Evolutionary conservation across 2,113 vertebrate genomes (phyloP), one percentile per base, ranked within the genome.

Genomic region (Pungitius pungitius): DNA sequence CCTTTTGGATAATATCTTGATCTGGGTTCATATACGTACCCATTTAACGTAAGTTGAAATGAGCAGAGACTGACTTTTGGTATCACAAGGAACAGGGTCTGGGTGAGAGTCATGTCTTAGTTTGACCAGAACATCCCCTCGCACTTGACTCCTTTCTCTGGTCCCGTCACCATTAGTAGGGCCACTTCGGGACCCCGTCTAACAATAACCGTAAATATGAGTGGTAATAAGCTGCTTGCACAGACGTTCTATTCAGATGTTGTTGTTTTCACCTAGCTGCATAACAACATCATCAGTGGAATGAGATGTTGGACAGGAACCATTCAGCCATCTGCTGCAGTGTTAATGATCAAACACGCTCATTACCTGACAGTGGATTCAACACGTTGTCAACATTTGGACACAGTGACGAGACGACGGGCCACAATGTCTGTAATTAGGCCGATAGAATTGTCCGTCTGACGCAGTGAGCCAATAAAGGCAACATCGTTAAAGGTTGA

Each of bases 401-500:
- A 73, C 52, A 43, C 73, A 37, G 57, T 55, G 59, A 22, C 70
- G 33, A 57, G 58, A 75, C 42, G 47, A 71, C 49, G 59, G 56
- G 8, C 15, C 79, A 49, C 39, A 65, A 56, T 60, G 70, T 78
- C 64, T 73, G 12, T 78, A 83, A 78, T 83, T 77, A 83, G 60
- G 56, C 51, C 37, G 37, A 78, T 45, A 66, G 40, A 77, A 71
- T 27, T 61, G 65, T 64, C 73, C 77, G 59, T 69, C 30, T 10
- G 64, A 69, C 56, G 73, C 35, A 84, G 76, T 66, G 61, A 62
- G 66, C 55, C 71, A 74, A 76, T 78, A 72, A 80, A 77, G 39
- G 54, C 27, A 54, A 67, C 73, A 37, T n/a, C 43, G 78, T 74
- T 69, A 72, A 68, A 80, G 68, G 71, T 85, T 80, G 80, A 70